Evolutionary conservation across 1,140 invertebrate species (phyloP).

Genomic region (Asbolus verrucosus): DNA sequence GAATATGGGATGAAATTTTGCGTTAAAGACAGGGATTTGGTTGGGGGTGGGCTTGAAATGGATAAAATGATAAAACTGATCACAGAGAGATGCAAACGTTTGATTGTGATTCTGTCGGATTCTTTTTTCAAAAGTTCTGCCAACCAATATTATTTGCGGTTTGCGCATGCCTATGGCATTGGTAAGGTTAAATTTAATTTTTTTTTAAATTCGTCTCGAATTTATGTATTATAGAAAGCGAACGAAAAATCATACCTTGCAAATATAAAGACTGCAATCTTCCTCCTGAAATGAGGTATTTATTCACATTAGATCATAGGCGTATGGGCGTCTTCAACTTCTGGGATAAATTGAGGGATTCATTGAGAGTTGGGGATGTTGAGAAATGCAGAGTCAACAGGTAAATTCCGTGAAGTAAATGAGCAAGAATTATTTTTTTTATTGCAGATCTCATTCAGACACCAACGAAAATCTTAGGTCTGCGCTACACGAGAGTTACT

Average conservation of each 20-base stretch:
- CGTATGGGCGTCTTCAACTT: constrained; percentile 71
- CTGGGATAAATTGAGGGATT: constrained; percentile 71
- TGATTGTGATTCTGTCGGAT: constrained; percentile 79
- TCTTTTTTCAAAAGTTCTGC: constrained; percentile 77
- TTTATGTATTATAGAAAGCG: constrained; percentile 56
- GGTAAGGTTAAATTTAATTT: constrained; percentile 66
- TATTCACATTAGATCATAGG: constrained; percentile 70
- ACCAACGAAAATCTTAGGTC: constrained; percentile 11
- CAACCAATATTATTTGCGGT: constrained; percentile 78
- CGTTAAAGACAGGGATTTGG: constrained; percentile 75
- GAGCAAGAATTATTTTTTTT: no score
- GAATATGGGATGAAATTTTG: constrained; percentile 75
- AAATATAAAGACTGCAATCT: constrained; percentile 70
- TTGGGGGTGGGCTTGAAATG: constrained; percentile 76
- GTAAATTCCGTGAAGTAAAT: no score
- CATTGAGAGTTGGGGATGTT: constrained; percentile 61
- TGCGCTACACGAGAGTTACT: not conserved
- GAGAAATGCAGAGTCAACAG: constrained; percentile 21
- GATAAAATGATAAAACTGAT: constrained; percentile 79
- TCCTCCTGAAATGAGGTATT: constrained; percentile 70
- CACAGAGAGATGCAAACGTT: constrained; percentile 76
- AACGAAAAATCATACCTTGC: constrained; percentile 76
- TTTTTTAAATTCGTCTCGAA: constrained; percentile 24
- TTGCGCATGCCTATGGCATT: constrained; percentile 80
- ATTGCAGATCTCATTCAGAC: constrained; percentile 4